Percentiles rank a stretch among this genome's conserved stretches.
Conservation (phyloP, 2,888 invertebrate genomes). For the Leuctra nigra region DNA sequence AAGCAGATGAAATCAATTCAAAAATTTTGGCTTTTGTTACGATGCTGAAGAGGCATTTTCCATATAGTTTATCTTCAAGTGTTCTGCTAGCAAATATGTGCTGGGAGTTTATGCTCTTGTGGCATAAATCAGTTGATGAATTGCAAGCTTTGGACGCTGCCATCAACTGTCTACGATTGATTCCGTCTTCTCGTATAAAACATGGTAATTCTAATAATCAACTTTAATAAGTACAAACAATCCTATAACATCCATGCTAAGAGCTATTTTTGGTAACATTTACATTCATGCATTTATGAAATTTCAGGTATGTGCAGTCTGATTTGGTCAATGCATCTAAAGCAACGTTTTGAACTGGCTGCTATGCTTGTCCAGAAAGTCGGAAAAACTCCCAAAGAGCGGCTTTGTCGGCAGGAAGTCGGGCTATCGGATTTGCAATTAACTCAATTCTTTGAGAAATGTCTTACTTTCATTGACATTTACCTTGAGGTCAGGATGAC, state of each 20-base stretch:
- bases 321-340: slow-evolving; percentile 85
- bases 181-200: slow-evolving; percentile 58
- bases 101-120: slow-evolving; percentile 85
- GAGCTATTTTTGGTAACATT: too few species aligned
- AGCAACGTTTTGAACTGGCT: slow-evolving; percentile 66
- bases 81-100: slow-evolving; percentile 77
- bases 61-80: slow-evolving; percentile 74
- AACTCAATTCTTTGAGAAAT: slow-evolving; percentile 39
- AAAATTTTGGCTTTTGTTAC: slow-evolving; percentile 10
- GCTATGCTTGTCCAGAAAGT: slow-evolving; percentile 72
- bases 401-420: slow-evolving; percentile 70
- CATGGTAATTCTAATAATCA: slow-evolving; percentile 47
- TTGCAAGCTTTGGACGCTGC: slow-evolving; percentile 63
- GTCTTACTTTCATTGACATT: slow-evolving; percentile 46
- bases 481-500: slow-evolving; percentile 51
- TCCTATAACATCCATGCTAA: too few species aligned
- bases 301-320: slow-evolving; percentile 75
- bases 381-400: slow-evolving; percentile 79
- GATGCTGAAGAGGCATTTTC: slow-evolving; percentile 55
- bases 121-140: slow-evolving; percentile 70
- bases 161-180: slow-evolving; percentile 57
- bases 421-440: slow-evolving; percentile 58
- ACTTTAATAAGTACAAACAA: too few species aligned
- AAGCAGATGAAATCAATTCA: slow-evolving; percentile 16
- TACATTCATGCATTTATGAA: too few species aligned